A percentile compares a stretch with the other conserved stretches of the same genome.
These are phyloP conservation scores for Xanthia togata DNA, from an alignment of 2,888 invertebrate genomes.

Conservation along the genomic window DNA sequence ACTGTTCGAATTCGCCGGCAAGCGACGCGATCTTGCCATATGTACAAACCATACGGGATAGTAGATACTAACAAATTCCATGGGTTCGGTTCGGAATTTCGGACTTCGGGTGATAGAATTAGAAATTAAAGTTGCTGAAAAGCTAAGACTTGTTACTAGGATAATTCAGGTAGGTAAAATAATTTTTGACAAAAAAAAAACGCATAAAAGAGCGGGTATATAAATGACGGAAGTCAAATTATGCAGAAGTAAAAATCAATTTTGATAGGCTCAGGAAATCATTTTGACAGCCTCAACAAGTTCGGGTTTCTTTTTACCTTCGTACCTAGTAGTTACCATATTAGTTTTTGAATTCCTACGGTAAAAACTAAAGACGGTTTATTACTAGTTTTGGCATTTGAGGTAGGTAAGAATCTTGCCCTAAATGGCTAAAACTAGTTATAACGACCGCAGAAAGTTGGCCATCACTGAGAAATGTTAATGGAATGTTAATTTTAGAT, in stretches of 20 bases:
- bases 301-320: background rate
- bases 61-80: background rate
- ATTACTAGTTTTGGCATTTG: background rate
- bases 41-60: no score
- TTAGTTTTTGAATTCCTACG: background rate
- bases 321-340: background rate
- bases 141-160: no score
- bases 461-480: background rate
- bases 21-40: no score
- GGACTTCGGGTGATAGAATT: no score
- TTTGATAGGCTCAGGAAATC: background rate
- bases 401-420: background rate
- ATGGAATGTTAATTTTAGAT: no score
- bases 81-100: no score
- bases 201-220: background rate
- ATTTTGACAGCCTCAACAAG: slow-evolving; percentile 2
- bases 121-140: background rate
- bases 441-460: background rate
- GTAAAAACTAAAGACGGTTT: background rate
- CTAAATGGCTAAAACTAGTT: background rate
- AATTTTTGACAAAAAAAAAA: no score
- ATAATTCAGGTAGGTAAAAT: background rate
- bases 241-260: background rate
- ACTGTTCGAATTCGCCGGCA: no score
- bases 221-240: background rate